phyloP scores from a whole-genome alignment of 1,140 invertebrate genomes.

The Cecropterus lyciades region DNA sequence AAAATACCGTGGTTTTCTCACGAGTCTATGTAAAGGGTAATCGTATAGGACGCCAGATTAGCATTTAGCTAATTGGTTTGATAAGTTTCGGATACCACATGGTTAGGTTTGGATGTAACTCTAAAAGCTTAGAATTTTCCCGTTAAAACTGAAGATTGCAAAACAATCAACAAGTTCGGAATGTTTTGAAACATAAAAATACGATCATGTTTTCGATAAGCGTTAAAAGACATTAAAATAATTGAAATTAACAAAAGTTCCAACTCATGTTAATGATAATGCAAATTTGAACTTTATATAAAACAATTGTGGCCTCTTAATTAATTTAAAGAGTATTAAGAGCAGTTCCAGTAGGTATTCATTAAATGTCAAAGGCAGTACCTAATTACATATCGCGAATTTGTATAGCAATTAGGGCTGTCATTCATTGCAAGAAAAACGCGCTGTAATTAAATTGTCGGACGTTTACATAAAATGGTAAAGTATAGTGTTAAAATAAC shows the following conservation, averaged over 20 bases:
- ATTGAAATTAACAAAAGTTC: too few relatives aligned
- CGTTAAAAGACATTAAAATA: too few relatives aligned
- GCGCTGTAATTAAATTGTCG: not conserved
- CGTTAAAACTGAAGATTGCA: too few relatives aligned
- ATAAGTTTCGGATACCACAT: too few relatives aligned
- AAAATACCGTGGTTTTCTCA: conserved; percentile 24
- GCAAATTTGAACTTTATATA: too few relatives aligned
- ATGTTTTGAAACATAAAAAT: too few relatives aligned
- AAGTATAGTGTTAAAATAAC: not conserved
- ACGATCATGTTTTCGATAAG: too few relatives aligned
- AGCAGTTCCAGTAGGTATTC: not conserved
- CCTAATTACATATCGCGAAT: not conserved
- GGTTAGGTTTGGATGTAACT: too few relatives aligned
- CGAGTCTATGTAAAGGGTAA: conserved; percentile 16
- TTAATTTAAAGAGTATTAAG: not conserved
- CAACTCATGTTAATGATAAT: too few relatives aligned
- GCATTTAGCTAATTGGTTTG: conserved; percentile 14
- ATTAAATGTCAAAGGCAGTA: not conserved
- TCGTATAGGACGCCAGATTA: not conserved
- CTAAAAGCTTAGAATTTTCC: too few relatives aligned
- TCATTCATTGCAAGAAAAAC: not conserved
- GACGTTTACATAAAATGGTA: not conserved
- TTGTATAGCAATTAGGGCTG: not conserved
- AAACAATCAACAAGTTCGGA: too few relatives aligned
- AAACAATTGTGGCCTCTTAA: not conserved